Evolutionary conservation across 1,140 invertebrate species (phyloP).

Genomic region (Tetragonula clypearis): DNA sequence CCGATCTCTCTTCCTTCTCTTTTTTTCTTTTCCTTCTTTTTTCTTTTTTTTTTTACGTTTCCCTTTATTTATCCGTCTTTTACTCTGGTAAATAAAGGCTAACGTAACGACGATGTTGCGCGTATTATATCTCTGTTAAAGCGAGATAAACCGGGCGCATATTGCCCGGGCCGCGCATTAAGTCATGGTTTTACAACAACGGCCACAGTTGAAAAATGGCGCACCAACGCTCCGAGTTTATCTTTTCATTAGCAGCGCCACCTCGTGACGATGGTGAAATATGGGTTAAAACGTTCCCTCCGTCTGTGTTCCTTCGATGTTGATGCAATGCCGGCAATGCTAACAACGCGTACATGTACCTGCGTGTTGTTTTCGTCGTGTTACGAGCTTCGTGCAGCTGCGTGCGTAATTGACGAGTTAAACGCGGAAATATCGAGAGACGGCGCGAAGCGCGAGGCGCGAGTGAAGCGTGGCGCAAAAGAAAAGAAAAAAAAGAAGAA

Average conservation of each 20-base stretch:
- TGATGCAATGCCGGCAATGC: background rate
- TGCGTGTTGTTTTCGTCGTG: too few species aligned
- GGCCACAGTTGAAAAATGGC: constrained; percentile 14
- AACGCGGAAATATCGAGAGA: too few species aligned
- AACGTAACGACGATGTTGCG: constrained; percentile 16
- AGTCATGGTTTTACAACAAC: constrained; percentile 21
- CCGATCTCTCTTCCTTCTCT: background rate
- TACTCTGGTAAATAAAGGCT: constrained; percentile 21
- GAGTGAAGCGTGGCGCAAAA: too few species aligned
- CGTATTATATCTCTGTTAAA: constrained; percentile 9
- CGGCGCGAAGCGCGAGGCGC: too few species aligned
- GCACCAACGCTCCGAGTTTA: background rate
- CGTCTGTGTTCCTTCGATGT: background rate
- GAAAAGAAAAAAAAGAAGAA: too few species aligned
- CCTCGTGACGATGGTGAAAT: background rate
- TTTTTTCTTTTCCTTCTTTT: background rate
- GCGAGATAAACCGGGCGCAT: constrained; percentile 25
- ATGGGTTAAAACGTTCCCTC: too few species aligned
- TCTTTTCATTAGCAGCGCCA: background rate
- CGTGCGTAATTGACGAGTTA: too few species aligned
- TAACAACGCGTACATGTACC: background rate
- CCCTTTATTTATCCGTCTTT: background rate
- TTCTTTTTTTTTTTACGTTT: background rate
- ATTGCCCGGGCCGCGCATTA: background rate
- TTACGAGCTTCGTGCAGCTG: too few species aligned